These are phyloP conservation scores for Agapostemon virescens DNA, from an alignment of 2,888 invertebrate genomes.

Conservation along the genomic window DNA sequence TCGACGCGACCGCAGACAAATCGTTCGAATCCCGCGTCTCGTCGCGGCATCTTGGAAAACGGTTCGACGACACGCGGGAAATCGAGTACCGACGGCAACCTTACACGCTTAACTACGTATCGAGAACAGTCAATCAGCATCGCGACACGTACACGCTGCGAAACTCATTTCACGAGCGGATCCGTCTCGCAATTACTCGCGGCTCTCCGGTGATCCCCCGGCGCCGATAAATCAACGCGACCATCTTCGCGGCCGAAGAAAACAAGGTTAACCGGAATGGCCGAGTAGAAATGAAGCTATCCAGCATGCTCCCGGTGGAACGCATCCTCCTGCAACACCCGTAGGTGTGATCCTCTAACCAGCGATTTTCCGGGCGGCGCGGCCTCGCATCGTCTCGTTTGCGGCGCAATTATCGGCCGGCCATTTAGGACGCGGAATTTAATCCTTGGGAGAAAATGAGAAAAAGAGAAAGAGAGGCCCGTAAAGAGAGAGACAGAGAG, in stretches of 20 bases:
- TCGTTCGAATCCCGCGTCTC: background rate
- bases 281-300: slow-evolving; percentile 10
- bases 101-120: background rate
- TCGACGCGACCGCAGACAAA: no score
- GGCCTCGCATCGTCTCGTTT: slow-evolving; percentile 33
- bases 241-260: background rate
- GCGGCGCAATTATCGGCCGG: slow-evolving; percentile 58
- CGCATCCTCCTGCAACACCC: slow-evolving; percentile 16
- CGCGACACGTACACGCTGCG: background rate
- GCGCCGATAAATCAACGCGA: background rate
- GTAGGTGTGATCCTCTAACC: slow-evolving; percentile 56
- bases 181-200: background rate
- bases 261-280: background rate
- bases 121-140: background rate
- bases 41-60: no score
- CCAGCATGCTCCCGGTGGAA: background rate
- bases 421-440: slow-evolving; percentile 59
- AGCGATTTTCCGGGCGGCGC: slow-evolving; percentile 35
- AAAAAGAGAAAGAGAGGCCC: background rate
- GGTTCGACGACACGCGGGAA: background rate
- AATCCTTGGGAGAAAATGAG: slow-evolving; percentile 24
- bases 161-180: background rate
- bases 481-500: background rate
- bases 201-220: background rate
- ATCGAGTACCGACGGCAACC: background rate